phyloP scores from a whole-genome alignment of 2,888 invertebrate genomes.

The Agelastica alni region DNA sequence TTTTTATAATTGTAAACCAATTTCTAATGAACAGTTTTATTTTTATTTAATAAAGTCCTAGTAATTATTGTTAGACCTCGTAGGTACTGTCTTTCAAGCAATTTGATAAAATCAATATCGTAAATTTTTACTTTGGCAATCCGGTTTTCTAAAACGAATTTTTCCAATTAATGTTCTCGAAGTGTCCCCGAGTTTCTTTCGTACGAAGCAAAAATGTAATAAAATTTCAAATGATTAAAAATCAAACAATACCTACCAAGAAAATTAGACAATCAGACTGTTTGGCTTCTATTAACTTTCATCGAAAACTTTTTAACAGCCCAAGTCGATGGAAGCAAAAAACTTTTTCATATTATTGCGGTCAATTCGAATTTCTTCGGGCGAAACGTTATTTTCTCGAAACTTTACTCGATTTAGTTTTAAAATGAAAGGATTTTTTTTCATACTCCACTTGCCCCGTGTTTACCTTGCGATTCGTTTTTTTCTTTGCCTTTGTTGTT shows the following conservation, averaged over 20 bases:
- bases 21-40: too few species aligned
- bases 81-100: too few species aligned
- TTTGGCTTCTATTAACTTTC: slow-evolving; percentile 8
- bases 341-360: slow-evolving; percentile 9
- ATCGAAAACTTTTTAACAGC: background rate
- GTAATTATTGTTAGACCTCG: too few species aligned
- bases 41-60: too few species aligned
- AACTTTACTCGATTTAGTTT: slow-evolving; percentile 8
- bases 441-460: background rate
- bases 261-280: background rate
- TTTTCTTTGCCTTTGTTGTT: background rate
- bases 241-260: slow-evolving; percentile 3
- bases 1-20: too few species aligned
- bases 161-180: too few species aligned
- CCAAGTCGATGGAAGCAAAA: background rate
- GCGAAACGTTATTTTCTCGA: background rate
- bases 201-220: background rate
- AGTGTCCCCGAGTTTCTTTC: background rate
- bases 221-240: slow-evolving; percentile 7
- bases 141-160: too few species aligned
- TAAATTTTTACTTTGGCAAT: too few species aligned
- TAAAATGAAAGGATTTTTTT: slow-evolving; percentile 1
- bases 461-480: background rate
- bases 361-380: slow-evolving; percentile 9
- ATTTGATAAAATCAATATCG: too few species aligned